Conservation (phyloP, 2,797 vertebrate species). For the Anisognathus igniventris region DNA sequence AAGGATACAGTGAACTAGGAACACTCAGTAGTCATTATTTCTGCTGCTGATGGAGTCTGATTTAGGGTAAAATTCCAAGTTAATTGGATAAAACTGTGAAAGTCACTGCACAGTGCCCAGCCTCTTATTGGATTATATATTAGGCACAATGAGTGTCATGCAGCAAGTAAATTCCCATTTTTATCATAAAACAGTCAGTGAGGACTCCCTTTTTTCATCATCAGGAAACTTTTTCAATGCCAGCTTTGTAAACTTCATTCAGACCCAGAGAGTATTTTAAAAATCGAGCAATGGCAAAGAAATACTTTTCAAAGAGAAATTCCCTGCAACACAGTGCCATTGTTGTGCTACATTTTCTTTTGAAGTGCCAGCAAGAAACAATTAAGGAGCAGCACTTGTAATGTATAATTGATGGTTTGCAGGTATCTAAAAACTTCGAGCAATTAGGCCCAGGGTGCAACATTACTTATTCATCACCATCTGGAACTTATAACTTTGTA, state of each 20-base stretch:
- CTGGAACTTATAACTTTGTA: constrained; percentile 55
- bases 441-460: constrained; percentile 49
- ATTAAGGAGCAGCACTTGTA: constrained; percentile 59
- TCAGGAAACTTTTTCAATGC: not conserved
- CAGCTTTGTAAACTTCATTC: not conserved
- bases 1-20: not conserved
- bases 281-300: not conserved
- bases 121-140: not conserved
- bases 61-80: not conserved
- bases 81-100: constrained; percentile 7
- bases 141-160: not conserved
- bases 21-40: not conserved
- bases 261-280: not conserved
- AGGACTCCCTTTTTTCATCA: not conserved
- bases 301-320: constrained; percentile 25
- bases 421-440: constrained; percentile 59
- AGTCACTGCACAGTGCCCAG: not conserved
- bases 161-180: not conserved
- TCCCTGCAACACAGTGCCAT: not conserved
- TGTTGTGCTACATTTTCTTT: constrained; percentile 44
- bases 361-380: constrained; percentile 56
- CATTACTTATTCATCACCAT: constrained; percentile 66
- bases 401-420: constrained; percentile 65
- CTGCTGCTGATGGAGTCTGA: not conserved
- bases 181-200: not conserved